These are phyloP conservation scores for Proterorhinus semilunaris DNA, from an alignment of 2,113 vertebrate species.

Conservation along the genomic window DNA sequence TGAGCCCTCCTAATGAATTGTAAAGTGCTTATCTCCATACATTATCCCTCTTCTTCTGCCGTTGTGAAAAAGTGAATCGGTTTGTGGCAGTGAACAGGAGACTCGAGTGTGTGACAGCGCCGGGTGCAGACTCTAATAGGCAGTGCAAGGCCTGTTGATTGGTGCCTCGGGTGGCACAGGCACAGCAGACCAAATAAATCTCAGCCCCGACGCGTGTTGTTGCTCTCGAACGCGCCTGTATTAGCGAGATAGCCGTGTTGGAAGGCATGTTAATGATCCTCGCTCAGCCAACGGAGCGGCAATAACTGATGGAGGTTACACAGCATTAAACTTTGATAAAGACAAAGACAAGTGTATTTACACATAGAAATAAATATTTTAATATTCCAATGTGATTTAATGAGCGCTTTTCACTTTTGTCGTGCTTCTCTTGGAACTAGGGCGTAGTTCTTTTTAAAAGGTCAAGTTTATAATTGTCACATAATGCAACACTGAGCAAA, in stretches of 20 bases:
- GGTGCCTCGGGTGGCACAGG: conserved; percentile 32
- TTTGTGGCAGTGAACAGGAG: not conserved
- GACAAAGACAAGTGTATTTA: not conserved
- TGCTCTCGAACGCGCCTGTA: conserved; percentile 15
- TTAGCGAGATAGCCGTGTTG: conserved; percentile 14
- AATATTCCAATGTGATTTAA: conserved; percentile 7
- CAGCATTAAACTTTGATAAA: conserved; percentile 10
- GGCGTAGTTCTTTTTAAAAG: not conserved
- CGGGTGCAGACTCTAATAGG: conserved; percentile 34
- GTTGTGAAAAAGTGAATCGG: conserved; percentile 29
- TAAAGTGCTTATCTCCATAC: conserved; percentile 36
- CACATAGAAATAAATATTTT: conserved; percentile 21
- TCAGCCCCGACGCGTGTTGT: conserved; percentile 8
- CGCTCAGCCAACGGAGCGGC: not conserved
- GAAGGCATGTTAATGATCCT: conserved; percentile 9
- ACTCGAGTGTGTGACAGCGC: not conserved
- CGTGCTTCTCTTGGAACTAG: not conserved
- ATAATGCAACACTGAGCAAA: not conserved
- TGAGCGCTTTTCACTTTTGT: not conserved
- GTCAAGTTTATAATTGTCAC: not conserved
- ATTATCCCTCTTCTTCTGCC: conserved; percentile 20
- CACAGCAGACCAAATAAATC: conserved; percentile 17
- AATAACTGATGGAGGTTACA: not conserved
- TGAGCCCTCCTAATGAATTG: conserved; percentile 44
- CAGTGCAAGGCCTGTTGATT: conserved; percentile 33